phyloP scores from a whole-genome alignment of 1,140 invertebrate genomes.

The Pogonus chalceus region DNA sequence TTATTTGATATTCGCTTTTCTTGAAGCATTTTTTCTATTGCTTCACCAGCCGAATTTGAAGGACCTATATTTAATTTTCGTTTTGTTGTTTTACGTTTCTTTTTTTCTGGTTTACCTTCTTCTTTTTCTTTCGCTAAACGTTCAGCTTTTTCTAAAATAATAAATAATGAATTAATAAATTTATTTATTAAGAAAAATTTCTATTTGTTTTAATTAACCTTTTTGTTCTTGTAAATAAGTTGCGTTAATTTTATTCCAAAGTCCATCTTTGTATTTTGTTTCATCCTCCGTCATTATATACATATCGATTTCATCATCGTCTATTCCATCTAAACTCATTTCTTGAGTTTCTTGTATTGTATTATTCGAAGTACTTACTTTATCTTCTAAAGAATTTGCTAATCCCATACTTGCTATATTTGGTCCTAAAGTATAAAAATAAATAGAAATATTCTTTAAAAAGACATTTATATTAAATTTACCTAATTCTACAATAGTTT shows the following conservation, averaged over 20 bases:
- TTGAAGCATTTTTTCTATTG: conserved; percentile 88
- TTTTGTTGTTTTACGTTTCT: conserved; percentile 52
- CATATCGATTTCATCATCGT: conserved; percentile 78
- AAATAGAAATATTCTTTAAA: not conserved
- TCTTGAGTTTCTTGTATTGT: conserved; percentile 28
- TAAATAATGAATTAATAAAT: conserved; percentile 10
- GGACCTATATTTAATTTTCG: conserved; percentile 49
- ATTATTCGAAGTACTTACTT: conserved; percentile 20
- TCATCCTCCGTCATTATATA: conserved; percentile 81
- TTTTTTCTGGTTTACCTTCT: conserved; percentile 70
- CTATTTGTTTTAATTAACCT: conserved; percentile 39
- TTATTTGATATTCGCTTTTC: conserved; percentile 93
- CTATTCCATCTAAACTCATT: conserved; percentile 69
- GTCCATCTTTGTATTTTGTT: conserved; percentile 59
- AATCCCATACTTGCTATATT: conserved; percentile 31
- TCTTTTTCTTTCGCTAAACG: conserved; percentile 58
- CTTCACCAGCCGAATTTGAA: conserved; percentile 79
- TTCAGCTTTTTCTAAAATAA: conserved; percentile 63
- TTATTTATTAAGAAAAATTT: not conserved
- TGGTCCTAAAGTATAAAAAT: conserved; percentile 21
- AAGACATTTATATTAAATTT: conserved; percentile 9
- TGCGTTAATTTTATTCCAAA: conserved; percentile 80
- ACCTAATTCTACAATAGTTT: conserved; percentile 14
- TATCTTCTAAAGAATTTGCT: conserved; percentile 30
- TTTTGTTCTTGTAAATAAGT: conserved; percentile 74